phyloP scores from a whole-genome alignment of 64 coral and sea anemone species.

The Actinia equina region DNA sequence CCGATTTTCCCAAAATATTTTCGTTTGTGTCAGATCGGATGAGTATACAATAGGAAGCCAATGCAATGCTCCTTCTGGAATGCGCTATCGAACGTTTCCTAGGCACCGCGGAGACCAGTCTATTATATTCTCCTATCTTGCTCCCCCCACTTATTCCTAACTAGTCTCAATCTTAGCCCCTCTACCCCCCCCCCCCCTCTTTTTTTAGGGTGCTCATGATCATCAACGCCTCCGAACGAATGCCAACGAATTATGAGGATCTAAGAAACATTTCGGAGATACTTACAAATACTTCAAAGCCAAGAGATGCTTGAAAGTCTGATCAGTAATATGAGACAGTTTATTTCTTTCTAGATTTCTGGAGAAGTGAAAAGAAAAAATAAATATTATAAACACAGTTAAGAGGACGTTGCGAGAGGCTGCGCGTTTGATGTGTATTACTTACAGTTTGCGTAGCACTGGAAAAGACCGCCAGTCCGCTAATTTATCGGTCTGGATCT shows the following conservation, averaged over 20 bases:
- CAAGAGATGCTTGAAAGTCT: conserved; percentile 57
- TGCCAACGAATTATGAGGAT: neutral
- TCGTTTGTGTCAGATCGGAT: no score
- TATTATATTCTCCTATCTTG: no score
- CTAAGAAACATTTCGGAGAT: neutral
- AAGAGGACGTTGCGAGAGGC: neutral
- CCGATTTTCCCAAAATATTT: no score
- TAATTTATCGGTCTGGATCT: neutral
- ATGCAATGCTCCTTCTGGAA: no score
- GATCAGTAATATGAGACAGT: conserved; percentile 45
- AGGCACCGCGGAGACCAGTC: no score
- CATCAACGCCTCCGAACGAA: neutral
- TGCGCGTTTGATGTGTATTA: neutral
- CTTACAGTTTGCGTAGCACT: conserved; percentile 13
- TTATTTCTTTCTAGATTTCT: conserved; percentile 76
- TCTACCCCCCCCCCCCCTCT: no score
- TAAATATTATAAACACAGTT: no score
- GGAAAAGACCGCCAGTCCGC: conserved; percentile 18
- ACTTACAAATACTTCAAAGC: conserved; percentile 60
- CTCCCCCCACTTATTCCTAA: no score
- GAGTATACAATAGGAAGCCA: no score
- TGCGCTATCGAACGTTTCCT: no score
- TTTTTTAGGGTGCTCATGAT: neutral
- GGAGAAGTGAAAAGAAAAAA: neutral
- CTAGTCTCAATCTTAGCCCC: no score